These are phyloP conservation scores for Microtus pennsylvanicus DNA, from an alignment of 2,113 vertebrate species.

Conservation along the genomic window DNA sequence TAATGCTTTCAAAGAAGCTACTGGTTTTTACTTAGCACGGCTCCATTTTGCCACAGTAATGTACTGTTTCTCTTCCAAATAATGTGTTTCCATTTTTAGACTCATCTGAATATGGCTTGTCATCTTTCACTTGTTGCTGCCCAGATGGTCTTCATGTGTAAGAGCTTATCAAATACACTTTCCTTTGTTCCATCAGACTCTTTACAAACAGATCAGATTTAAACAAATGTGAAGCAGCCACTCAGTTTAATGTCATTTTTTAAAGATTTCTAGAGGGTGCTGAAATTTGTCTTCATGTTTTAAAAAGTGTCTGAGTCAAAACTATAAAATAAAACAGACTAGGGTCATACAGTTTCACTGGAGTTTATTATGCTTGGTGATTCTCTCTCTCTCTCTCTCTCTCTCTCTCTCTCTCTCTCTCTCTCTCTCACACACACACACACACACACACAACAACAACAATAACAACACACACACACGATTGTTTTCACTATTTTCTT, in stretches of 20 bases:
- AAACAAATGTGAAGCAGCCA: background rate
- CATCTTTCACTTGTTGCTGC: constrained; percentile 21
- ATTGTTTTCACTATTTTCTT: constrained; percentile 2
- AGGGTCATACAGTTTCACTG: background rate
- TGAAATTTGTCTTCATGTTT: constrained; percentile 12
- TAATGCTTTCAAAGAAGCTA: constrained; percentile 20
- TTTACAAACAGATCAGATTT: background rate
- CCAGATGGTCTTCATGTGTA: background rate
- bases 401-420: too few relatives aligned
- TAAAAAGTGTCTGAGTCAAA: background rate
- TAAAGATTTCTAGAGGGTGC: constrained; percentile 7
- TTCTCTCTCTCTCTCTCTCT: background rate
- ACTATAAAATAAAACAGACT: background rate
- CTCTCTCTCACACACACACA: background rate
- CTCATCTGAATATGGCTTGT: constrained; percentile 21
- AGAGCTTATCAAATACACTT: background rate
- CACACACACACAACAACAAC: background rate
- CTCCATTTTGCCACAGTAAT: constrained; percentile 1
- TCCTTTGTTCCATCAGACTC: background rate
- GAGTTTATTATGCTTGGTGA: background rate
- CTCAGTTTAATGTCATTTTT: constrained; percentile 3
- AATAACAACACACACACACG: background rate
- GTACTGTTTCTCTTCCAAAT: constrained; percentile 48
- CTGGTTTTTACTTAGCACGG: background rate
- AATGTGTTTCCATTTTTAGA: constrained; percentile 47